Evolutionary conservation across 2,113 vertebrate genomes (phyloP).

Genomic region (Oryzias javanicus): DNA sequence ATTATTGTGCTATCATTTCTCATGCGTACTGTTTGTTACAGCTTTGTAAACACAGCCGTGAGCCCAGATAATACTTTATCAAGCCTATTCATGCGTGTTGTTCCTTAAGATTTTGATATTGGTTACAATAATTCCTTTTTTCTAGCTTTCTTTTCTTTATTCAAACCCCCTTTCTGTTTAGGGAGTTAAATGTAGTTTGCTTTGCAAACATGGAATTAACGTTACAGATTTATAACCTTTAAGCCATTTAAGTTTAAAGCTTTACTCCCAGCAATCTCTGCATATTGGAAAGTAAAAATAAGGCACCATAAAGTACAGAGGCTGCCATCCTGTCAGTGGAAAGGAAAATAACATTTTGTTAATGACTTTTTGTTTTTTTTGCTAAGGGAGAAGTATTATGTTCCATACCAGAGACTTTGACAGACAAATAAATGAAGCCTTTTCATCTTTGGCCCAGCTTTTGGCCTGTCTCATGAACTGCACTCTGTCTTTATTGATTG

Average conservation of each 20-base stretch:
- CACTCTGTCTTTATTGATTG: conserved; percentile 33
- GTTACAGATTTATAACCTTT: too few relatives aligned
- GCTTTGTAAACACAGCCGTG: conserved; percentile 36
- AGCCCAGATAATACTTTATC: conserved; percentile 33
- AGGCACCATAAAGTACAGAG: conserved; percentile 41
- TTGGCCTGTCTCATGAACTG: conserved; percentile 58
- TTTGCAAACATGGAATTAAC: not conserved
- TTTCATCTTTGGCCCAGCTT: conserved; percentile 47
- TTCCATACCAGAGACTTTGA: conserved; percentile 46
- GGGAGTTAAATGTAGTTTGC: not conserved
- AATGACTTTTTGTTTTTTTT: conserved; percentile 43
- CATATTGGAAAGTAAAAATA: conserved; percentile 41
- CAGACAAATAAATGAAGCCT: conserved; percentile 45
- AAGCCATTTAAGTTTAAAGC: not conserved
- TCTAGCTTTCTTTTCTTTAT: conserved; percentile 24
- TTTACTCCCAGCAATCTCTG: conserved; percentile 31
- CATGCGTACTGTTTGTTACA: conserved; percentile 21
- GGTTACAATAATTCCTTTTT: conserved; percentile 6
- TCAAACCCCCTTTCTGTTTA: conserved; percentile 15
- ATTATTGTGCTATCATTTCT: conserved; percentile 34
- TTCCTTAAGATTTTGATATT: conserved; percentile 17
- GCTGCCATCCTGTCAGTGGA: conserved; percentile 31
- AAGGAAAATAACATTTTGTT: conserved; percentile 51
- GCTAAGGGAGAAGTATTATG: conserved; percentile 26
- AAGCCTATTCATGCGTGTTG: conserved; percentile 19